Evolutionary conservation across 2,888 invertebrate species (phyloP), one percentile per base, ranked within the genome.

Genomic region (Crioceris asparagi): DNA sequence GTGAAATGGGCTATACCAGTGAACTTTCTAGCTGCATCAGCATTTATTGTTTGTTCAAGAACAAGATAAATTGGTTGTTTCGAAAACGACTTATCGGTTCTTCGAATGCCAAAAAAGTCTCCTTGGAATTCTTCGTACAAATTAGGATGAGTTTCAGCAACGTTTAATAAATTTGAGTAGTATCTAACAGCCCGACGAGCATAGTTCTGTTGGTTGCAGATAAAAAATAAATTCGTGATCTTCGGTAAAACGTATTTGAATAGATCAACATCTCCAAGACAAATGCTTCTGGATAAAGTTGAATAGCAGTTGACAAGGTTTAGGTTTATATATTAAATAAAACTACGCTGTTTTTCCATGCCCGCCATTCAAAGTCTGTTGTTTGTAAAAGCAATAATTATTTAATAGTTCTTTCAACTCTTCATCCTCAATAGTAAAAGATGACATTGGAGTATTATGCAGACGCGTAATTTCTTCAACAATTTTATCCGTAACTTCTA

Each of bases 31-130:
- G 48, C 55, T 35, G 57, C 56, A 40, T 40, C 33, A n/a, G 49
- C 53, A 39, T 58, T 60, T 3, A 59, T 53, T 0, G 57, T 59
- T 43, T 58, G 56, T 37, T 59, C 58, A 6, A 59, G 35, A 12
- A 49, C 48, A 4, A 59, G 36, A 41, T 60, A 60, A 36, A 57
- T 46, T 1, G 58, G 54, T 17, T 45, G 39, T 41, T 49, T 46
- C 3, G 59, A 59, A 46, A 58, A 61, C 11, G 51, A n/a, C n/a
- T 34, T 59, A 16, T 32, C 27, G 6, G 59, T 61, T 39, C 58
- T 39, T 50, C 47, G 49, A 29, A 60, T 49, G 10, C 56, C 52
- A 41, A 60, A 55, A 25, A 16, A 51, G 4, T 59, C 55, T 17
- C 45, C 42, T 43, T 25, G 29, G 11, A 59, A 46, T 29, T 49